Evolutionary conservation across 1,140 invertebrate species (phyloP), one percentile per base, ranked within the genome.

Genomic region (Tribolium castaneum): DNA sequence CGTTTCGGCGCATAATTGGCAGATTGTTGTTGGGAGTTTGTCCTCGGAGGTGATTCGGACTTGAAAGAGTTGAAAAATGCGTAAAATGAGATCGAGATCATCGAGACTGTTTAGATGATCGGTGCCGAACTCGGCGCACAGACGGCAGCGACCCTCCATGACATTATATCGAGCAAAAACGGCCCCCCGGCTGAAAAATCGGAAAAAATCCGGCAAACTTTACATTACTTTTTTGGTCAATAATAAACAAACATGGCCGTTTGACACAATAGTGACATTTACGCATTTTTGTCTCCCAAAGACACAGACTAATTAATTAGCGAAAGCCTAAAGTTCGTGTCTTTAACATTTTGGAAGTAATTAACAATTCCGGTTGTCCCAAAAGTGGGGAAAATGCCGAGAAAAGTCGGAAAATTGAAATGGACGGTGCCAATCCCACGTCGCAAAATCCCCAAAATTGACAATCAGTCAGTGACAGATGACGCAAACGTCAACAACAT

Each of bases 71-170:
- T 84, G 78, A 30, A 82, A 79, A 59, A 85, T 82, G 77, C 82
- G 82, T n/a, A 71, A 76, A 1, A 76, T 39, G 54, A 85, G 79
- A 9, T 83, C 78, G 6, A 76, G 13, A 70, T 84, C 79, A 22
- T 84, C 81, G n/a, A 83, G 49, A 52, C 82, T 79, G 39, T 74
- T 56, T 35, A 84, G 62, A 19, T 84, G 78, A 77, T 82, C 78
- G 4, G 70, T 34, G 49, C 66, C 75, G 12, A 51, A 30, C 76
- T 89, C 87, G 79, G 89, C 89, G 81, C 90, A 90, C 19, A 90
- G 85, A 80, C 90, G 88, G 84, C 90, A 90, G 14, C 83, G 80
- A 6, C 80, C 54, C 51, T 81, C 83, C 84, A 85, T 85, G 54
- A 78, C 80, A 79, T 82, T 72, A 22, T 72, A 51, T 22, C 52